Evolutionary conservation across 2,113 vertebrate genomes (phyloP).

Genomic region (Pontoporia blainvillei): DNA sequence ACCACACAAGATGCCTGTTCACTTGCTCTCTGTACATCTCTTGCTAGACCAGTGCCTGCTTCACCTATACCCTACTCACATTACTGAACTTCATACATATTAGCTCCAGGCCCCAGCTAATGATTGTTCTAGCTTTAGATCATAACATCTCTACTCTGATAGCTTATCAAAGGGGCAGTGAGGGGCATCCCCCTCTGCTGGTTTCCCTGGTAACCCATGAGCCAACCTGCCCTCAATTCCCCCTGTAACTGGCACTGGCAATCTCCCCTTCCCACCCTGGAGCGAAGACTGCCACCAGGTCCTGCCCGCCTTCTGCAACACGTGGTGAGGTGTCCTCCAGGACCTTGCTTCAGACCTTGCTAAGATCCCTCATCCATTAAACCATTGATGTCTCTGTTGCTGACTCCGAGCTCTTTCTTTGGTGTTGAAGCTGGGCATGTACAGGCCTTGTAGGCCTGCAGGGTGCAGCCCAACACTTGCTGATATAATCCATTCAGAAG

Average conservation of each 20-base stretch:
- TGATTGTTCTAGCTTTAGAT: background rate
- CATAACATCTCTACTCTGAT: background rate
- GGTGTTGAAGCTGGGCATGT: background rate
- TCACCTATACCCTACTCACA: background rate
- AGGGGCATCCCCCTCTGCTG: background rate
- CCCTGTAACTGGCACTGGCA: background rate
- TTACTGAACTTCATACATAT: background rate
- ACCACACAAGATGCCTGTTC: background rate
- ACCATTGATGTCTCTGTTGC: background rate
- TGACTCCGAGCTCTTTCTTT: background rate
- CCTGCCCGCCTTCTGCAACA: background rate
- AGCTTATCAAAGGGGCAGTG: background rate
- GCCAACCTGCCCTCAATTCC: background rate
- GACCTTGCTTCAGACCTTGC: background rate
- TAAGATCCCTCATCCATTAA: background rate
- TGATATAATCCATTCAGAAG: background rate
- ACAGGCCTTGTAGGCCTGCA: background rate
- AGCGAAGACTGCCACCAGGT: background rate
- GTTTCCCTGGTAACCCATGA: background rate
- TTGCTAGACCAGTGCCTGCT: background rate
- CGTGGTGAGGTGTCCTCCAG: background rate
- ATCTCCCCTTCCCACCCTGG: background rate
- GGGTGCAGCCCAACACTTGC: background rate
- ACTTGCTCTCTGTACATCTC: background rate
- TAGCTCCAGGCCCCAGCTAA: background rate